A percentile compares a stretch with the other conserved stretches of the same genome.
Conservation (phyloP, 2,797 vertebrate genomes). For the Typhlichthys eigenmanni region DNA sequence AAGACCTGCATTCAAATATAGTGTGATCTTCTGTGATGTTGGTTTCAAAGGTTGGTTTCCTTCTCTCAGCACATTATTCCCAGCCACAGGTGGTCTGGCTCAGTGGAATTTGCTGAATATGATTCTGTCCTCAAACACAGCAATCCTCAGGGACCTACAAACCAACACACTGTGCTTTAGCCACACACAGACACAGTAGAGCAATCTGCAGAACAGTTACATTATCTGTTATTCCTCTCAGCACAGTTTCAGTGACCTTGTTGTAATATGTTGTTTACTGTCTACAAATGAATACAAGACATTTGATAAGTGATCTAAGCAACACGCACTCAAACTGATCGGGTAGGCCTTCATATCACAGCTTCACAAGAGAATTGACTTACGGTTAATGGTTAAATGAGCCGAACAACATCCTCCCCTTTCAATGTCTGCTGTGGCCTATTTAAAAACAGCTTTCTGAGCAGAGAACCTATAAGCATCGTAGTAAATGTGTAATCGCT, state of each 20-base stretch:
- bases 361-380: not conserved
- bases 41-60: conserved; percentile 41
- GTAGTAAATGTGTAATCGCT: not conserved
- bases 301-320: no score
- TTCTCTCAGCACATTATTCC: conserved; percentile 35
- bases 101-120: conserved; percentile 53
- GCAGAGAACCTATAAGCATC: not conserved
- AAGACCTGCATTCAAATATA: conserved; percentile 1
- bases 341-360: not conserved
- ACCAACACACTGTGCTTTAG: not conserved
- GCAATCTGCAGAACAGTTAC: conserved; percentile 16
- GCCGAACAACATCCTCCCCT: not conserved
- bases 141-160: conserved; percentile 10
- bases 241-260: conserved; percentile 13
- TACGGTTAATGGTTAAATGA: not conserved
- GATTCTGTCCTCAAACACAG: conserved; percentile 11
- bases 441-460: conserved; percentile 10
- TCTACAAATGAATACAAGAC: not conserved
- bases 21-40: conserved; percentile 18
- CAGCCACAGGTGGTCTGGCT: conserved; percentile 42
- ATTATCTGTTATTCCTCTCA: conserved; percentile 9
- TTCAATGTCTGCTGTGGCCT: conserved; percentile 9
- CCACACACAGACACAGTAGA: conserved; percentile 32
- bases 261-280: not conserved
- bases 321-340: no score